Evolutionary conservation across 2,797 vertebrate genomes (phyloP).

Genomic region (Urocyon cinereoargenteus): DNA sequence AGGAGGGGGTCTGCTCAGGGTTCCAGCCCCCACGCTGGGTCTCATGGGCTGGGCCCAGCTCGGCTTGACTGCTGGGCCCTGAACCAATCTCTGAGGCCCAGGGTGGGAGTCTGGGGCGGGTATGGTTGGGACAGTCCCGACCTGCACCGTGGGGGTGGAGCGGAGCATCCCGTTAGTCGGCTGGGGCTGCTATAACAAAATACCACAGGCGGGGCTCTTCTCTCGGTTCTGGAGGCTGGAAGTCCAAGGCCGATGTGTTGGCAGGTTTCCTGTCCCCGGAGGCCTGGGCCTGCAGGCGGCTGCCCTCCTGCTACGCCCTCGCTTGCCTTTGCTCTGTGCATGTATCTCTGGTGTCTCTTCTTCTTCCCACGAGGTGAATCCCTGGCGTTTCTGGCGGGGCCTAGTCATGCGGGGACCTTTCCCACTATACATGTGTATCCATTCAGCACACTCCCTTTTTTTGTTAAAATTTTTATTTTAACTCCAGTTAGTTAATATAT

Average conservation of each 20-base stretch:
- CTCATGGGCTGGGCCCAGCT: not conserved
- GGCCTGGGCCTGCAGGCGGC: not conserved
- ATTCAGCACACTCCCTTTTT: not conserved
- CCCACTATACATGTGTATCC: not conserved
- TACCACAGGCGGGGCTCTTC: not conserved
- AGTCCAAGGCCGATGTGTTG: not conserved
- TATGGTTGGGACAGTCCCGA: not conserved
- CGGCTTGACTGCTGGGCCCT: not conserved
- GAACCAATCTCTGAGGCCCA: not conserved
- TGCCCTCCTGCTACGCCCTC: not conserved
- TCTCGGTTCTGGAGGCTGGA: not conserved
- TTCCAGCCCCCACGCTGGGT: accelerated
- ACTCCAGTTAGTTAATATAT: not conserved
- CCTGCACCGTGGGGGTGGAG: not conserved
- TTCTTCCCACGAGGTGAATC: not conserved
- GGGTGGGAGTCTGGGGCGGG: not conserved
- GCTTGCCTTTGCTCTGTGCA: not conserved
- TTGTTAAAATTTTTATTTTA: not conserved
- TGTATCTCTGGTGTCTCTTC: not conserved
- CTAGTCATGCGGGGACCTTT: not conserved
- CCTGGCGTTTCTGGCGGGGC: not conserved
- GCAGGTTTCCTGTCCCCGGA: no score
- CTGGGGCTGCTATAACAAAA: not conserved
- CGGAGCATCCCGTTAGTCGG: not conserved
- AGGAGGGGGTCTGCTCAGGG: not conserved